Base-by-base conservation (phyloP, 2,888 invertebrate species). In the Torymus texanus region DNA sequence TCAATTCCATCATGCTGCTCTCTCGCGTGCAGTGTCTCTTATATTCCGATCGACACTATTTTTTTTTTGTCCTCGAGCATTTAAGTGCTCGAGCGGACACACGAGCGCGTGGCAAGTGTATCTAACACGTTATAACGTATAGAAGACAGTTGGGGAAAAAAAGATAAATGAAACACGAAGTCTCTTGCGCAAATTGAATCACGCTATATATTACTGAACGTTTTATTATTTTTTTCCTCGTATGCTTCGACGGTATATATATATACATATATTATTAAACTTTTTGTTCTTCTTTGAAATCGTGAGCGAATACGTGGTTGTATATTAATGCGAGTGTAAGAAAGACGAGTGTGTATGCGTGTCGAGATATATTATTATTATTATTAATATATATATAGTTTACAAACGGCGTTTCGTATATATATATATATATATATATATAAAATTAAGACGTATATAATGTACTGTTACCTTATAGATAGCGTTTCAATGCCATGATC, bases 391-490 rank as follows among this genome's bases (percentile, higher is more conserved):
- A 68, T 41, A 68, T 62, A 77, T 65, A 65, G 53, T 65, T 51
- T 61, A 66, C 66, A 59, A 75, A 53, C 24, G 18, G 41, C 53
- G 53, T 75, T 75, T 75, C 67, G 29, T 66, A 18, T n/a, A 53
- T 51, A 72, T 68, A 58, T 41, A n/a, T 29, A 70, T 63, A 74
- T 61, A 18, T n/a, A 53, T 51, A 72, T 68, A 58, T 41, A n/a
- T 29, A 70, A 59, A 74, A 56, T 74, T 70, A 78, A 62, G 50
- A 65, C 50, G 29, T 81, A 75, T 41, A 41, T 75, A 78, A 58
- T 75, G 62, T 81, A 81, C 41, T 67, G 75, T 81, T 75, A 72
- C 65, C 51, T 55, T 68, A 61, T 41, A 56, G 13, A 73, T 51
- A 76, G 63, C 72, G 56, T 59, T 80, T 56, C 65, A 65, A 73